A percentile compares a stretch with the other conserved stretches of the same genome.
These are phyloP conservation scores for Panthera leo DNA, from an alignment of 2,113 vertebrate genomes.

Conservation along the genomic window DNA sequence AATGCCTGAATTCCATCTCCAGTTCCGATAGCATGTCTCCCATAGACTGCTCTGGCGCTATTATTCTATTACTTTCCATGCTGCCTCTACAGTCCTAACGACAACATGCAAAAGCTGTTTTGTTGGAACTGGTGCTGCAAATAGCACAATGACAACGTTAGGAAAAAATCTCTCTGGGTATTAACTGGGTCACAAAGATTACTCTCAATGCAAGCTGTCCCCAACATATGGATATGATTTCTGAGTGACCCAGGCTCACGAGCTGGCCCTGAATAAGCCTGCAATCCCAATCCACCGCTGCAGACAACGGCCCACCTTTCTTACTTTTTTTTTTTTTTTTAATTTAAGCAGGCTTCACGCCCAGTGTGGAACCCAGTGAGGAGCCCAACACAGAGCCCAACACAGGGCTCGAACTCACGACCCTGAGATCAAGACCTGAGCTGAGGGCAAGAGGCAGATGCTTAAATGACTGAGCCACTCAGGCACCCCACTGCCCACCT, in stretches of 20 bases:
- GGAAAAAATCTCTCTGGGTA: conserved; percentile 54
- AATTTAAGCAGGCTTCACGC: too few relatives aligned
- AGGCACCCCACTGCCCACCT: not conserved
- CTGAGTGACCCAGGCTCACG: not conserved
- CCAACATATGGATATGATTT: conserved; percentile 56
- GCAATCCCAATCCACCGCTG: not conserved
- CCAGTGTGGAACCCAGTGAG: too few relatives aligned
- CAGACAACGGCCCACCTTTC: not conserved
- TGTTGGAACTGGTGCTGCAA: conserved; percentile 56
- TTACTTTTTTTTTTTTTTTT: too few relatives aligned
- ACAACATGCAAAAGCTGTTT: conserved; percentile 68
- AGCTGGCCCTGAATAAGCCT: not conserved
- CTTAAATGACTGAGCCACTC: too few relatives aligned
- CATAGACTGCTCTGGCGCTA: not conserved
- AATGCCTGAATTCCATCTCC: not conserved
- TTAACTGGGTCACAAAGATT: conserved; percentile 57
- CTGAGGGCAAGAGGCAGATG: too few relatives aligned
- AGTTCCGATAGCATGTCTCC: not conserved
- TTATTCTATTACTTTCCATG: conserved; percentile 41
- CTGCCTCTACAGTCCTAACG: not conserved
- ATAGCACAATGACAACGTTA: conserved; percentile 63
- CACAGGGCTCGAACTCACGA: too few relatives aligned
- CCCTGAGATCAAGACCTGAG: too few relatives aligned
- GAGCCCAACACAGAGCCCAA: too few relatives aligned
- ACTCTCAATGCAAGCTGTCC: conserved; percentile 55